phyloP scores from a whole-genome alignment of 2,113 vertebrate species.

The Xyrauchen texanus region DNA sequence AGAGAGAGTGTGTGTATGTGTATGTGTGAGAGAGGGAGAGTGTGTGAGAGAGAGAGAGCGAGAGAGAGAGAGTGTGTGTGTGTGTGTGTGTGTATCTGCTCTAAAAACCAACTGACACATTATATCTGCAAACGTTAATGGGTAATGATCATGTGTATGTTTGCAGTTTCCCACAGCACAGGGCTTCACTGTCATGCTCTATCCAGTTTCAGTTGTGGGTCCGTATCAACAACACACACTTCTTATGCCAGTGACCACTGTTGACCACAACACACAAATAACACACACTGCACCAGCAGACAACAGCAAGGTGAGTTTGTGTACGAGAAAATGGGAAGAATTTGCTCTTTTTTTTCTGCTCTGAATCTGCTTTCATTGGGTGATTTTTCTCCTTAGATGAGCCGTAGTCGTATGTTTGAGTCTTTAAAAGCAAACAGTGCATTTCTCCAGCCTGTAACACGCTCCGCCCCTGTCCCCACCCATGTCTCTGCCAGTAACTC shows the following conservation, averaged over 20 bases:
- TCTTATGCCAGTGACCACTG: conserved; percentile 26
- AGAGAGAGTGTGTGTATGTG: no score
- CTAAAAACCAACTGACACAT: no score
- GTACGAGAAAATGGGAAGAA: background rate
- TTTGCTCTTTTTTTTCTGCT: no score
- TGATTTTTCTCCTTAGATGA: background rate
- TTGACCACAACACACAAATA: background rate
- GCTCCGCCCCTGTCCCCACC: background rate
- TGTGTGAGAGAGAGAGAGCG: no score
- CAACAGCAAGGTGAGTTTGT: background rate
- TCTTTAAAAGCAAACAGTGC: conserved; percentile 13
- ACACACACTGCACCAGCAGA: background rate
- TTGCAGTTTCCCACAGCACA: background rate
- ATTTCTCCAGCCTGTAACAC: conserved; percentile 19
- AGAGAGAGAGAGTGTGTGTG: no score
- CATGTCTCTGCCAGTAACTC: no score
- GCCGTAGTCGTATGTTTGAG: background rate
- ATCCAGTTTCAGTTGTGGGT: conserved; percentile 34
- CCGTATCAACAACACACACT: conserved; percentile 20
- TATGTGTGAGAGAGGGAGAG: no score
- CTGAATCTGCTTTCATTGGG: no score
- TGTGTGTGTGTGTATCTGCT: no score
- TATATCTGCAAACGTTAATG: no score
- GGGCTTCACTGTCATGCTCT: conserved; percentile 21
- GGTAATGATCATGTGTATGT: background rate